A percentile compares a stretch with the other conserved stretches of the same genome.
phyloP scores from a whole-genome alignment of 1,140 invertebrate genomes.

The Chlorops oryzae region DNA sequence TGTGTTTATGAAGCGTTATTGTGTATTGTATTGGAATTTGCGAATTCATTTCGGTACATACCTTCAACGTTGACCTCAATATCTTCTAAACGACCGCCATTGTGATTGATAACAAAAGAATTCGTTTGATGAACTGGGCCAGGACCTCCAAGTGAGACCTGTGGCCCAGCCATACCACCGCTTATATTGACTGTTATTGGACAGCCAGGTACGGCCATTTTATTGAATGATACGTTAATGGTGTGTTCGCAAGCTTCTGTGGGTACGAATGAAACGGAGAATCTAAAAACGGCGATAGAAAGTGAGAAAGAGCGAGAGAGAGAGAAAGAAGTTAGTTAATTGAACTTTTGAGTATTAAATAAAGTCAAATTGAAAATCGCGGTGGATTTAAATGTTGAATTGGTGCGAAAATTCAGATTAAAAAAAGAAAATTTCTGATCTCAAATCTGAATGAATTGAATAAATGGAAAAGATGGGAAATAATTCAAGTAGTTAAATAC shows the following conservation, averaged over 20 bases:
- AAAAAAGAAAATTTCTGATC: no score
- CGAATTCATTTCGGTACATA: no score
- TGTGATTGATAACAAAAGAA: constrained; percentile 61
- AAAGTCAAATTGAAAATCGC: no score
- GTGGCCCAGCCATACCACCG: constrained; percentile 66
- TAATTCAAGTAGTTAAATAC: no score
- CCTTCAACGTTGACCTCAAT: constrained; percentile 92
- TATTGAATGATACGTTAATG: constrained; percentile 96
- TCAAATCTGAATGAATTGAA: no score
- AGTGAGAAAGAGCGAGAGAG: not conserved
- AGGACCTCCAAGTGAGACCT: constrained; percentile 61
- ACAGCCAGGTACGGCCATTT: constrained; percentile 73
- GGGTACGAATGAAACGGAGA: constrained; percentile 93
- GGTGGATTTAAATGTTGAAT: no score
- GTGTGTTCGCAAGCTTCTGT: constrained; percentile 89
- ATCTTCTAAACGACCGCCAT: constrained; percentile 80
- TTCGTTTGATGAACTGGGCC: constrained; percentile 60
- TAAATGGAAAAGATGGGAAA: no score
- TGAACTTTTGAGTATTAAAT: no score
- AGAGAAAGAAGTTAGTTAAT: constrained; percentile 1
- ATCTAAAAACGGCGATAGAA: no score
- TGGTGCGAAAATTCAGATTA: no score
- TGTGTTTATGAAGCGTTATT: no score
- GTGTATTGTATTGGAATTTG: no score
- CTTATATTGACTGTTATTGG: constrained; percentile 70